A percentile compares a stretch with the other conserved stretches of the same genome.
Conservation (phyloP, 2,797 vertebrate species). For the Molossus molossus region DNA sequence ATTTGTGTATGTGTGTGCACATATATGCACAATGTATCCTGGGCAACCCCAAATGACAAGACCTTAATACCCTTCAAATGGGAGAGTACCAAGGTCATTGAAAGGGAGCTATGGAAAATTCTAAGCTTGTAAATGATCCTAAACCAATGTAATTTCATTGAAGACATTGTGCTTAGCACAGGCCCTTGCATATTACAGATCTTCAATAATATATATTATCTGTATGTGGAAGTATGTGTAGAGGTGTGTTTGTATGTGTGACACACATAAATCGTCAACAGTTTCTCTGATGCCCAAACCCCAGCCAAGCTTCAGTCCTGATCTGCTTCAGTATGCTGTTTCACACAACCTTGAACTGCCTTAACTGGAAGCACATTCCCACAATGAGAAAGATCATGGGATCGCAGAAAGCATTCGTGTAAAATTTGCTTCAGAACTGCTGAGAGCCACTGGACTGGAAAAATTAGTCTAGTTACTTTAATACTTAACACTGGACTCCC, state of each 20-base stretch:
- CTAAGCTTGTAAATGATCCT: not conserved
- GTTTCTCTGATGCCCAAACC: not conserved
- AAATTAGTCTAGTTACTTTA: conserved; percentile 46
- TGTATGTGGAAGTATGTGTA: not conserved
- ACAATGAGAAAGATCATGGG: not conserved
- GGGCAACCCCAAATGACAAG: not conserved
- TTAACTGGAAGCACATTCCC: not conserved
- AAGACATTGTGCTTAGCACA: not conserved
- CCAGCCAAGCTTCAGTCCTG: not conserved
- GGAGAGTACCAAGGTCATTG: not conserved
- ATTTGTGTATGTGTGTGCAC: not conserved
- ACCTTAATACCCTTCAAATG: not conserved
- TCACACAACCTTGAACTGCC: not conserved
- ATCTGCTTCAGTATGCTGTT: not conserved
- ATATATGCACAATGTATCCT: not conserved
- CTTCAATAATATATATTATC: not conserved
- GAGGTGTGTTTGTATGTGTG: not conserved
- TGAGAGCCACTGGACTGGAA: not conserved
- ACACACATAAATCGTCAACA: not conserved
- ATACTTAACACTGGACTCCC: not conserved
- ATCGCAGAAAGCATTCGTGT: not conserved
- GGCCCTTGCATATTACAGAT: not conserved
- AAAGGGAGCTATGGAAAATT: conserved; percentile 7
- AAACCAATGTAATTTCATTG: conserved; percentile 11
- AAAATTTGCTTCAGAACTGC: not conserved